Conservation (phyloP, 2,113 vertebrate species). For the Micronycteris hirsuta region DNA sequence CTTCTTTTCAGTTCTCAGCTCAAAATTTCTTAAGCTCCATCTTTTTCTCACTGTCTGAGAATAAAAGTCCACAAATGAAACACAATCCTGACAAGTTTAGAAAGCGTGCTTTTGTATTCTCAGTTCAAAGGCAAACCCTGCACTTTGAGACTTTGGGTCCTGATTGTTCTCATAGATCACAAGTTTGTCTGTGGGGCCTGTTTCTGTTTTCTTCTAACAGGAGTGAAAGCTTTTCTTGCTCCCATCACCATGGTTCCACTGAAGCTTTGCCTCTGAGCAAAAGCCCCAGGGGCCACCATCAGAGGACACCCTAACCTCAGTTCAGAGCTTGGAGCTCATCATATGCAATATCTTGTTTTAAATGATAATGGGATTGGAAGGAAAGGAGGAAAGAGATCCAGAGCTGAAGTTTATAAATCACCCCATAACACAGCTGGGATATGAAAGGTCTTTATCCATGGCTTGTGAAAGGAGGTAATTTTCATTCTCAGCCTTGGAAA, state of each 20-base stretch:
- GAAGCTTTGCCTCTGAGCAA: background rate
- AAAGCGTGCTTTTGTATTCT: conserved; percentile 21
- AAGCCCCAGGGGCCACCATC: background rate
- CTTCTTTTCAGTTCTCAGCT: background rate
- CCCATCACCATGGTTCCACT: background rate
- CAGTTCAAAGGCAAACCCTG: background rate
- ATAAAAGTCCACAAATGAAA: conserved; percentile 48
- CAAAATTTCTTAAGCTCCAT: background rate
- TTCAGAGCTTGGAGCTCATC: background rate
- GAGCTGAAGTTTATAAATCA: conserved; percentile 13
- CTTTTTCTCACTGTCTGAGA: conserved; percentile 31
- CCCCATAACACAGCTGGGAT: background rate
- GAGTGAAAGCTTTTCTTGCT: background rate
- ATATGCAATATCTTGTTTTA: background rate
- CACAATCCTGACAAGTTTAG: background rate
- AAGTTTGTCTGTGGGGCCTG: background rate
- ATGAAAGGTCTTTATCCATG: conserved; percentile 8
- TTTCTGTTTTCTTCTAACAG: background rate
- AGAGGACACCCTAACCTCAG: background rate
- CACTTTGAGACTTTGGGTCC: background rate
- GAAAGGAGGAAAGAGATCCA: background rate
- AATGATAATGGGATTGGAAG: background rate
- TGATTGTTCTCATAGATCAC: background rate
- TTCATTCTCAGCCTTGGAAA: conserved; percentile 27
- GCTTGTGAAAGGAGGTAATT: conserved; percentile 29